These are phyloP conservation scores for Pectinophora gossypiella DNA, from an alignment of 1,140 invertebrate genomes.

Conservation along the genomic window DNA sequence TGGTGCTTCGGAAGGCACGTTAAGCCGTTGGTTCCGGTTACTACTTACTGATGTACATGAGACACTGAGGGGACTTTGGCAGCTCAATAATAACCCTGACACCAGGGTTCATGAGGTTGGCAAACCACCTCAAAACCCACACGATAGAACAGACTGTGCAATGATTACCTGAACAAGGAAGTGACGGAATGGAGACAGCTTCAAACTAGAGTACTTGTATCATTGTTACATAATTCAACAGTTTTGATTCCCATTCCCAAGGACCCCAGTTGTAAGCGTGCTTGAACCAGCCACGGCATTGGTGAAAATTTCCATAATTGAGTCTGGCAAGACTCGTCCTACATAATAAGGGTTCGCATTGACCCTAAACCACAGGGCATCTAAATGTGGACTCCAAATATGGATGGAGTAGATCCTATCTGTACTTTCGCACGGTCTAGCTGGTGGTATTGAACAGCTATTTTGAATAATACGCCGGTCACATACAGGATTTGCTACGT, in stretches of 20 bases:
- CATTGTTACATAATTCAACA: too few relatives aligned
- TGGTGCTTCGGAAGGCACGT: too few relatives aligned
- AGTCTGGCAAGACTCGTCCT: background rate
- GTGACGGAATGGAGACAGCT: too few relatives aligned
- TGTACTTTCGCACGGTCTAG: conserved; percentile 11
- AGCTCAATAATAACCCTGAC: too few relatives aligned
- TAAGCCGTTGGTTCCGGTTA: too few relatives aligned
- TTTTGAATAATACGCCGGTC: background rate
- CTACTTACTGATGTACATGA: too few relatives aligned
- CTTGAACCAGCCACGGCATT: background rate
- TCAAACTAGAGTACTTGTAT: too few relatives aligned
- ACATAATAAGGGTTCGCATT: background rate
- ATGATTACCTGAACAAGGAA: too few relatives aligned
- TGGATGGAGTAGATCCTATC: conserved; percentile 9
- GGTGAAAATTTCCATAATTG: conserved; percentile 3
- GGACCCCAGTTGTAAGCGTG: background rate
- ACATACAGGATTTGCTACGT: background rate
- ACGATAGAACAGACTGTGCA: too few relatives aligned
- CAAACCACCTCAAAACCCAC: too few relatives aligned
- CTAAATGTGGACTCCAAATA: conserved; percentile 6
- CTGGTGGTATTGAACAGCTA: background rate
- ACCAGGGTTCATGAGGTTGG: too few relatives aligned
- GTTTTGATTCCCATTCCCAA: background rate
- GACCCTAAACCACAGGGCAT: conserved; percentile 1
- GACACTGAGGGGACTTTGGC: too few relatives aligned